Percentiles rank a stretch among this genome's conserved stretches.
These are phyloP conservation scores for Drosophila serrata DNA, from an alignment of 1,140 invertebrate genomes.

Conservation along the genomic window DNA sequence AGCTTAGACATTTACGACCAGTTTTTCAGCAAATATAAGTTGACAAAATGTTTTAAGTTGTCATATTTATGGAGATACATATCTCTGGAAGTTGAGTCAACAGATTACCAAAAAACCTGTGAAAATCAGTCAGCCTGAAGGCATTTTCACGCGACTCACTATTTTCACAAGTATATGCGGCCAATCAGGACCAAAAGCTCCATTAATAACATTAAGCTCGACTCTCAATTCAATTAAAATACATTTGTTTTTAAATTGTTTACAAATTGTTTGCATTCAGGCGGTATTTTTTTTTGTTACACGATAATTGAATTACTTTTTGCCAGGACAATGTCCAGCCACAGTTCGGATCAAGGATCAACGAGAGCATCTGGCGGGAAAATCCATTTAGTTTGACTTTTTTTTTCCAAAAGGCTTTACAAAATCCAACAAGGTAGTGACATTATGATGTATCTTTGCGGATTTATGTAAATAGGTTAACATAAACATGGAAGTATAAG, in stretches of 20 bases:
- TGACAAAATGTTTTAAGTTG: neutral
- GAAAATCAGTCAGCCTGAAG: neutral
- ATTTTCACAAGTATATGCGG: slow-evolving; percentile 21
- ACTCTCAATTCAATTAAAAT: slow-evolving; percentile 73
- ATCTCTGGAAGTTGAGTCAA: slow-evolving; percentile 9
- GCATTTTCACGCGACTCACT: neutral
- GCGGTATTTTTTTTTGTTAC: slow-evolving; percentile 46
- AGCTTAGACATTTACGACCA: neutral
- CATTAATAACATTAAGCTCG: slow-evolving; percentile 59
- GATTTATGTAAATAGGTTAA: slow-evolving; percentile 22
- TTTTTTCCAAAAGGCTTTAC: slow-evolving; percentile 6
- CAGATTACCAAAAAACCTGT: neutral
- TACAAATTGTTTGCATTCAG: slow-evolving; percentile 61
- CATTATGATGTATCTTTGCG: slow-evolving; percentile 7
- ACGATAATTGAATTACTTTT: slow-evolving; percentile 74
- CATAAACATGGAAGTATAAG: neutral
- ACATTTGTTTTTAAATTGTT: slow-evolving; percentile 71
- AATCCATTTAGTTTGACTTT: slow-evolving; percentile 43
- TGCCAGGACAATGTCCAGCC: slow-evolving; percentile 41
- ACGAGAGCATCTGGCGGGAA: slow-evolving; percentile 24
- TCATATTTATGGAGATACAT: neutral
- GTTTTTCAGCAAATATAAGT: neutral
- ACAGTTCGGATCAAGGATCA: slow-evolving; percentile 52
- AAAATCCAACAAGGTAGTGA: slow-evolving; percentile 1
- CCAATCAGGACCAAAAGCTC: slow-evolving; percentile 46